These are phyloP conservation scores for Alviniconcha strummeri DNA, from an alignment of 2,888 invertebrate species.

Conservation along the genomic window DNA sequence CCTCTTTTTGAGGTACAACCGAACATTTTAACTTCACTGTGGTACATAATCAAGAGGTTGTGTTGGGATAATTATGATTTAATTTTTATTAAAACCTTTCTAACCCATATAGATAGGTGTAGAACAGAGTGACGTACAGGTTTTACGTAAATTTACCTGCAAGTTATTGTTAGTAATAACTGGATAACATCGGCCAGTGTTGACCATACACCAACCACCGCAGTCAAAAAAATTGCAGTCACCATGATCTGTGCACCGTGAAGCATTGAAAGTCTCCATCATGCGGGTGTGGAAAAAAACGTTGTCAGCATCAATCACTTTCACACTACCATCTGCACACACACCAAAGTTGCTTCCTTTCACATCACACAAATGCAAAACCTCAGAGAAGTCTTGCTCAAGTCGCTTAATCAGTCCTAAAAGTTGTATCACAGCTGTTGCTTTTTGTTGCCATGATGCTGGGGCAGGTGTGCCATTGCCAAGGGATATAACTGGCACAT, in stretches of 20 bases:
- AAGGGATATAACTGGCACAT: background rate
- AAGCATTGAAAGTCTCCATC: slow-evolving; percentile 43
- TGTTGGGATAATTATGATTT: too few relatives aligned
- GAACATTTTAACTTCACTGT: too few relatives aligned
- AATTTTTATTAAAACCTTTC: too few relatives aligned
- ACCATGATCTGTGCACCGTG: slow-evolving; percentile 77
- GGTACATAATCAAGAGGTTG: too few relatives aligned
- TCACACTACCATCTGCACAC: slow-evolving; percentile 66
- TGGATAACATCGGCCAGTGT: slow-evolving; percentile 76
- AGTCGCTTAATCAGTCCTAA: slow-evolving; percentile 77
- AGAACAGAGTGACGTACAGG: too few relatives aligned
- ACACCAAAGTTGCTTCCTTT: slow-evolving; percentile 82
- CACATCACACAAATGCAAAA: slow-evolving; percentile 82
- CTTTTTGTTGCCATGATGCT: slow-evolving; percentile 54
- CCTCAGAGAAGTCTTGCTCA: slow-evolving; percentile 76
- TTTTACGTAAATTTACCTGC: slow-evolving; percentile 74
- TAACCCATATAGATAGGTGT: too few relatives aligned
- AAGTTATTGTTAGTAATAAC: slow-evolving; percentile 81
- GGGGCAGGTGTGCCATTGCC: background rate
- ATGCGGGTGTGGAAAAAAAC: slow-evolving; percentile 77
- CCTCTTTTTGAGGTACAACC: too few relatives aligned
- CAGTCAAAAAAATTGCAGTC: slow-evolving; percentile 84
- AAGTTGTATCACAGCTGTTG: slow-evolving; percentile 74
- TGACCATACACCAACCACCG: slow-evolving; percentile 78
- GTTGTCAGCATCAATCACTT: slow-evolving; percentile 80